Percentiles rank a stretch among this genome's conserved stretches.
phyloP scores from a whole-genome alignment of 2,888 invertebrate genomes.

The Stenichneumon culpator region DNA sequence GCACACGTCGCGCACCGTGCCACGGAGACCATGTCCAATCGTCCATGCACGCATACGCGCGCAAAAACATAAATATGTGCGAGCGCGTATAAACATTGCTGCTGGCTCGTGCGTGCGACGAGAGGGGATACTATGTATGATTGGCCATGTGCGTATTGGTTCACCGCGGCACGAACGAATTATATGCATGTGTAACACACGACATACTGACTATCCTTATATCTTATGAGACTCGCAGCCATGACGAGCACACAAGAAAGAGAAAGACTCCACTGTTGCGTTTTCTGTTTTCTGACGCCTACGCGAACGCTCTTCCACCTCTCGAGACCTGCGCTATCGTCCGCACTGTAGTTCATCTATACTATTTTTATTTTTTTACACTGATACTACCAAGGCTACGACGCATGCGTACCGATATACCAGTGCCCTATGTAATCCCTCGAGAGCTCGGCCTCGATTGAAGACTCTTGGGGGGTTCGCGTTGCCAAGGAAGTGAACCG shows the following conservation, averaged over 20 bases:
- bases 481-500: slow-evolving; percentile 38
- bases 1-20: slow-evolving; percentile 64
- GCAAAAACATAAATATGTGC: slow-evolving; percentile 49
- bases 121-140: slow-evolving; percentile 18
- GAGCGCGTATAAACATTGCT: slow-evolving; percentile 32
- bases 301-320: slow-evolving; percentile 38
- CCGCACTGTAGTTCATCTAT: background rate
- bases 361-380: background rate
- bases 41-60: slow-evolving; percentile 51
- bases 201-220: slow-evolving; percentile 32
- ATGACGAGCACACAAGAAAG: slow-evolving; percentile 16
- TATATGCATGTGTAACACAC: slow-evolving; percentile 34
- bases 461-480: slow-evolving; percentile 59
- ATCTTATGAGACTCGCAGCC: slow-evolving; percentile 18
- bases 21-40: slow-evolving; percentile 62
- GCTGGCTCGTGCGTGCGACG: slow-evolving; percentile 13
- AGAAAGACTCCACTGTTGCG: slow-evolving; percentile 11
- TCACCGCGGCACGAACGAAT: slow-evolving; percentile 33
- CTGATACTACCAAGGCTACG: background rate
- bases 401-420: background rate
- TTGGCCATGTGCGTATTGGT: slow-evolving; percentile 14
- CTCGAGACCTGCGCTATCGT: slow-evolving; percentile 4
- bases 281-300: slow-evolving; percentile 51
- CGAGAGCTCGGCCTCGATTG: slow-evolving; percentile 60
- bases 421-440: slow-evolving; percentile 11